Evolutionary conservation across 2,888 invertebrate species (phyloP), one percentile per base, ranked within the genome.

Genomic region (Plemyria rubiginata): DNA sequence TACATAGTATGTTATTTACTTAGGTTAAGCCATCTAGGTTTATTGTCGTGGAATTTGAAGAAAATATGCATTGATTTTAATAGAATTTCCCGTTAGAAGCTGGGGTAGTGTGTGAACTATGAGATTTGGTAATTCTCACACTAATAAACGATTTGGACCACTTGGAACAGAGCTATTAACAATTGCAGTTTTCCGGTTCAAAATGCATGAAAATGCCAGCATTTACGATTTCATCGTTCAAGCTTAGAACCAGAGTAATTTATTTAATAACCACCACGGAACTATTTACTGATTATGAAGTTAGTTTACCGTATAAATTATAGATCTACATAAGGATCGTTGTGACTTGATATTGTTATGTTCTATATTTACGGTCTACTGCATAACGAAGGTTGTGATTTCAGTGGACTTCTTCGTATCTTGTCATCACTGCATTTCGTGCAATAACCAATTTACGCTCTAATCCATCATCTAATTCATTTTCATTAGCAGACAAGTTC

Each of bases 401-500:
- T 9, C 16, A 45, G 11, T 45, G 15, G 4, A 16, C 13, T 32
- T 6, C 22, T 22, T 22, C 22, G 3, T 22, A 22, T 16, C 28
- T 56, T 9, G 36, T n/a, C 28, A 15, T 53, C 29, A 48, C 16
- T 53, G 13, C 36, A 38, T 45, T 16, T 38, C 54, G 54, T 61
- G 60, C 55, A 46, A 51, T 40, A 55, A 53, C 1, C 22, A 22
- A 22, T 22, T 22, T 3, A 22, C 22, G 46, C 29, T 7, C 36
- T 46, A 28, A 38, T 22, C 12, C 41, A 50, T 48, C 41, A 29
- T 50, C 46, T 57, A 60, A 61, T 60, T 61, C 46, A 58, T 60
- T 65, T 60, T 60, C 57, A 60, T 57, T 54, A 54, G 50, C 51
- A 58, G 60, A 60, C 54, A 54, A 60, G 57, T 54, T 62, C 46